phyloP scores from a whole-genome alignment of 2,113 vertebrate genomes.

The Rhabdornis inornatus region DNA sequence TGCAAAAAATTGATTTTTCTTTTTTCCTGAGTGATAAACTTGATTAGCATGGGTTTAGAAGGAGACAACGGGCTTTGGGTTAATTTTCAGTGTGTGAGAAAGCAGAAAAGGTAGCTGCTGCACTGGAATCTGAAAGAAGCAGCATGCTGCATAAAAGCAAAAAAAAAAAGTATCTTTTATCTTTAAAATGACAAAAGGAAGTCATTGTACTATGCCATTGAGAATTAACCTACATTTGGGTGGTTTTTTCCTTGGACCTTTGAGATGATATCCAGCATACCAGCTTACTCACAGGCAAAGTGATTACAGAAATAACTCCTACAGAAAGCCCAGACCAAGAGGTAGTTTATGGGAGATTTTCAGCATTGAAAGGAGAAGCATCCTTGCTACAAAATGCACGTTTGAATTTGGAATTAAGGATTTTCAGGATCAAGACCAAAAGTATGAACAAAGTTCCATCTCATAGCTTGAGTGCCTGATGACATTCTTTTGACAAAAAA shows the following conservation, averaged over 20 bases:
- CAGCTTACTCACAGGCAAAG: not conserved
- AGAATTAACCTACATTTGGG: not conserved
- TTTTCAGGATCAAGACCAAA: not conserved
- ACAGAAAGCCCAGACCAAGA: not conserved
- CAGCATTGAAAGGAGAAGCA: not conserved
- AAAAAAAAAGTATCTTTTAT: not conserved
- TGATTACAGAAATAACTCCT: not conserved
- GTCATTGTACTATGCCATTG: not conserved
- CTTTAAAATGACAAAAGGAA: not conserved
- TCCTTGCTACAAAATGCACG: not conserved
- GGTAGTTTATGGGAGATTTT: not conserved
- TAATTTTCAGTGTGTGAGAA: not conserved
- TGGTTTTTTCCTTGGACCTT: not conserved
- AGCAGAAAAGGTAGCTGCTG: not conserved
- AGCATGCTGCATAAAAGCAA: not conserved
- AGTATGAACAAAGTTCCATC: not conserved
- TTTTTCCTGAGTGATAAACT: not conserved
- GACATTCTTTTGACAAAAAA: not conserved
- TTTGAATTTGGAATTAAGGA: not conserved
- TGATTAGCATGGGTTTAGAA: not conserved
- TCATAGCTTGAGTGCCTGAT: not conserved
- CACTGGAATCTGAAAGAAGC: not conserved
- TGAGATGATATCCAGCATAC: not conserved
- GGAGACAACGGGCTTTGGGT: not conserved
- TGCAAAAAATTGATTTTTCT: not conserved